Percentiles rank a stretch among this genome's conserved stretches.
Evolutionary conservation across 2,888 invertebrate species (phyloP).

Genomic region (Xanthia icteritia): DNA sequence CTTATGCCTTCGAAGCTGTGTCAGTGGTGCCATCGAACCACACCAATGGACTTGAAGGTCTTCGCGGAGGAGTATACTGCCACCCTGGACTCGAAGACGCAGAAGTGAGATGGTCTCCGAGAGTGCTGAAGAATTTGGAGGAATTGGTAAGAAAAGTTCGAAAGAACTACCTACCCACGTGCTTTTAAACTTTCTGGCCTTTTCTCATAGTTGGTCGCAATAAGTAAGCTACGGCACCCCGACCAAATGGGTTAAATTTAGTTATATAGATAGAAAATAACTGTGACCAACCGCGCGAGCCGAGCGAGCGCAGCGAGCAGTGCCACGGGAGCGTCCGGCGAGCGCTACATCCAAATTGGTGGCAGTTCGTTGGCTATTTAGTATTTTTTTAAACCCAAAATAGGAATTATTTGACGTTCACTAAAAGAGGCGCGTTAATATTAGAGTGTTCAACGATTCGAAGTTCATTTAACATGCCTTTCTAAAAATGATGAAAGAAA

Average conservation of each 20-base stretch:
- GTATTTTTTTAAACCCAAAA: neutral
- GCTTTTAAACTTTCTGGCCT: neutral
- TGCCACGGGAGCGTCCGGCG: neutral
- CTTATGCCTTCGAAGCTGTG: conserved; percentile 90
- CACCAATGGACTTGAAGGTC: conserved; percentile 84
- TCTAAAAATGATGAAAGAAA: no score
- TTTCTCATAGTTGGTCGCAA: neutral
- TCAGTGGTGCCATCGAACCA: conserved; percentile 89
- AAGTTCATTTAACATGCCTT: neutral
- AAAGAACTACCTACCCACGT: no score
- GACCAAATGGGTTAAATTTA: neutral
- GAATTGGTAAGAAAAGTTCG: conserved; percentile 82
- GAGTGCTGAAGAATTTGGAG: conserved; percentile 91
- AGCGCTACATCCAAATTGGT: neutral
- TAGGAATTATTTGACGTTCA: neutral
- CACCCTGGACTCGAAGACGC: conserved; percentile 91
- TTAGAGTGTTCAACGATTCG: no score
- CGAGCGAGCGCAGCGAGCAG: neutral
- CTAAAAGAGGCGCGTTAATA: neutral
- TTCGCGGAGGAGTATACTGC: conserved; percentile 90
- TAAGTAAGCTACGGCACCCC: neutral
- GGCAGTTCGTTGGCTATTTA: neutral
- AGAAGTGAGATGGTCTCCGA: conserved; percentile 90
- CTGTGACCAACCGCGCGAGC: neutral
- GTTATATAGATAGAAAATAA: no score